Evolutionary conservation across 53 echinoderm and acorn worm genomes (phyloP), one percentile per base, ranked within the genome.

Genomic region (Actinopyga echinites): DNA sequence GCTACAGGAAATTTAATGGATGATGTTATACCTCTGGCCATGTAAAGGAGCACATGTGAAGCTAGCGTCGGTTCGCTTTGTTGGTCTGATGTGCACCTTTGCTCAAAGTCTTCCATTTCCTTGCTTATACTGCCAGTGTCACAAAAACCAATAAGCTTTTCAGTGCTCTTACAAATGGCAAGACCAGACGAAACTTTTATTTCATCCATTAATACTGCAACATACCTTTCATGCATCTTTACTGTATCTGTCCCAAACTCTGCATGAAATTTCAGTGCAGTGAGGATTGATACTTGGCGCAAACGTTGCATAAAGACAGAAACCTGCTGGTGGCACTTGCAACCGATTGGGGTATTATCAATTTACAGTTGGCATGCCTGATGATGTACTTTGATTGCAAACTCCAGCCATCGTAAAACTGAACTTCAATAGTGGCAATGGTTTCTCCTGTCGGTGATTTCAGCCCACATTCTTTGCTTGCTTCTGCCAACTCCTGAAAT

Each of bases 41-140:
- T 92, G 30, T 88, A 44, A n/a, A 90, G 62, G 13, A 92, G 65
- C 9, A 88, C 86, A 75, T 95, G 95, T 11, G 65, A 88, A 10
- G 94, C 94, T 30, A 93, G 57, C 15, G 37, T 38, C n/a, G 64
- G 35, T 21, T 35, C 36, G 5, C 57, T 23, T 22, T 73, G 29
- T 17, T 22, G 29, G 8, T 69, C 83, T 31, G 20, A 42, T 30
- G 43, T 65, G 44, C 86, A 79, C 20, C 59, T 32, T 0, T 22
- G 19, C n/a, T 79, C 79, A 57, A 79, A 79, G 19, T 57, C 21
- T 4, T 30, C 31, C 79, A 79, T 79, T 58, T 79, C 57, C 7
- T 2, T 19, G 15, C 10, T 24, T 1, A 79, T 21, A 8, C 12
- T 12, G 17, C 79, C 79, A 32, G 56, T 31, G 21, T 79, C 79